A percentile compares a stretch with the other conserved stretches of the same genome.
Evolutionary conservation across 1,140 invertebrate species (phyloP).

Genomic region (Physella acuta): DNA sequence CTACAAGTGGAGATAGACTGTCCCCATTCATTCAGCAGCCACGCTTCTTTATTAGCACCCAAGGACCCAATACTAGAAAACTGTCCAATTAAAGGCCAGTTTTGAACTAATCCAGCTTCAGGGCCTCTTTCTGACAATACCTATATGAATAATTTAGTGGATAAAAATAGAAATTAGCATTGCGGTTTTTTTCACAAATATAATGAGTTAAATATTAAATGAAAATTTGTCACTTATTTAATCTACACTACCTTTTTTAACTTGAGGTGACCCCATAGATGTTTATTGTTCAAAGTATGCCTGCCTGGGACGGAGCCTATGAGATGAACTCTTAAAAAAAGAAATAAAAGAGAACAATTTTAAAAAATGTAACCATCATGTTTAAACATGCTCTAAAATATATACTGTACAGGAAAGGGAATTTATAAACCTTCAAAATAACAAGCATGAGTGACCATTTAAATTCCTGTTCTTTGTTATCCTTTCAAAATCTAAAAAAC

Average conservation of each 20-base stretch:
- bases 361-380: too few species aligned
- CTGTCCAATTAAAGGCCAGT: conserved; percentile 78
- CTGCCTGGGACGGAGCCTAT: conserved; percentile 81
- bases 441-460: too few species aligned
- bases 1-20: conserved; percentile 33
- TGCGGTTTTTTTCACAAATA: too few species aligned
- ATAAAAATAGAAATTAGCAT: too few species aligned
- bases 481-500: too few species aligned
- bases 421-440: too few species aligned
- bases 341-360: too few species aligned
- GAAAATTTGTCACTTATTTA: too few species aligned
- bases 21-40: conserved; percentile 72
- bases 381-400: too few species aligned
- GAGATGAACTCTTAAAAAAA: conserved; percentile 80
- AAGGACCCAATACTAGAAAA: conserved; percentile 88
- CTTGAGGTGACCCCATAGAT: conserved; percentile 76
- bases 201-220: too few species aligned
- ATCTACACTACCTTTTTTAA: conserved; percentile 65
- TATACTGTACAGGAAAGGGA: too few species aligned
- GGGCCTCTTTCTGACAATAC: conserved; percentile 57
- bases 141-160: conserved; percentile 31
- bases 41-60: conserved; percentile 71
- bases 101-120: conserved; percentile 34
- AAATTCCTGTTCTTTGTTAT: too few species aligned
- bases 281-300: conserved; percentile 66